Evolutionary conservation across 2,113 vertebrate species (phyloP).

Genomic region (Periophthalmodon schlosseri): DNA sequence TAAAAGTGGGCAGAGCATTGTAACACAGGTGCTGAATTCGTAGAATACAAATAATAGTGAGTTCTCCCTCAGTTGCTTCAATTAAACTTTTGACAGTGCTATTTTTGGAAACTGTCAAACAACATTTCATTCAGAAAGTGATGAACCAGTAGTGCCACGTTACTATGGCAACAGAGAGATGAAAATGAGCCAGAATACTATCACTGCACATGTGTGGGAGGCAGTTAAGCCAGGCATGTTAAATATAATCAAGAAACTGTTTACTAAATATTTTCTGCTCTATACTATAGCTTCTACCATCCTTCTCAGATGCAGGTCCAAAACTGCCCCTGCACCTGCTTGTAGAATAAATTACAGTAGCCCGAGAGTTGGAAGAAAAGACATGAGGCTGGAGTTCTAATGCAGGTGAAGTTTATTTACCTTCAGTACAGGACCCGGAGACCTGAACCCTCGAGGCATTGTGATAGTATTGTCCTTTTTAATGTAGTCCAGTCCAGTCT

Average conservation of each 20-base stretch:
- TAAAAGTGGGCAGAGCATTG: neutral
- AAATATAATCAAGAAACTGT: neutral
- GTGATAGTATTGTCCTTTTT: too few species aligned
- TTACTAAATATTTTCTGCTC: neutral
- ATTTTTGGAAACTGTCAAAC: slow-evolving; percentile 3
- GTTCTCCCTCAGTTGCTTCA: neutral
- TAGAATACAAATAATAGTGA: neutral
- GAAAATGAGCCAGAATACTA: neutral
- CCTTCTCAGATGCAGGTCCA: neutral
- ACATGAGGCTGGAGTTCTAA: too few species aligned
- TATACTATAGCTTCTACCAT: too few species aligned
- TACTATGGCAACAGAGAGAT: neutral
- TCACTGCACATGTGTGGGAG: neutral
- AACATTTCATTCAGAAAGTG: slow-evolving; percentile 1
- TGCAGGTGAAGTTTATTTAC: too few species aligned
- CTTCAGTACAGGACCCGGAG: too few species aligned
- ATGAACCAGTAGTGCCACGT: neutral
- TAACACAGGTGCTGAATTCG: neutral
- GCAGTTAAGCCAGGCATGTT: neutral
- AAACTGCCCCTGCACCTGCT: too few species aligned
- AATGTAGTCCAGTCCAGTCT: too few species aligned
- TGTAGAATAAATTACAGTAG: too few species aligned
- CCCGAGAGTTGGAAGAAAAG: too few species aligned
- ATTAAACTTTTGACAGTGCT: neutral
- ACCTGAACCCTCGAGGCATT: too few species aligned